Conservation (phyloP, 2,113 vertebrate genomes). For the Vidua chalybeata region DNA sequence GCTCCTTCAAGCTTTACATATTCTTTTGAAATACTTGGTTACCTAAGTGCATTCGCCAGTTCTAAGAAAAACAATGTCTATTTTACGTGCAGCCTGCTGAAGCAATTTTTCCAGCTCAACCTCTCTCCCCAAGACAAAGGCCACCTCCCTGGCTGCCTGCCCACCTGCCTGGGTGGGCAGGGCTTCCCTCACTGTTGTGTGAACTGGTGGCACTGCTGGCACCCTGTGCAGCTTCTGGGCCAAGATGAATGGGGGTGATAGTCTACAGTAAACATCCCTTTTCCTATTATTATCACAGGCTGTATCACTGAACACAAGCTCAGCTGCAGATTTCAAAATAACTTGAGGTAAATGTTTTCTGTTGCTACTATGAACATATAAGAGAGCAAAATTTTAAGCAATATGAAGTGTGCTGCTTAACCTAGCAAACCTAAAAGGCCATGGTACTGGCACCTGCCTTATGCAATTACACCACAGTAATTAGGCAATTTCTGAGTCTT, state of each 20-base stretch:
- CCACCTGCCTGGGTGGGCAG: not conserved
- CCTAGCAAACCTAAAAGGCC: not conserved
- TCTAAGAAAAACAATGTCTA: not conserved
- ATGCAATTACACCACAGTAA: not conserved
- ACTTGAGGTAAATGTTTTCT: not conserved
- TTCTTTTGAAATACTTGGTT: not conserved
- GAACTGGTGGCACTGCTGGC: not conserved
- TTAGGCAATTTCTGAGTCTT: not conserved
- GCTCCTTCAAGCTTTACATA: not conserved
- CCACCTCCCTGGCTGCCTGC: constrained; percentile 45
- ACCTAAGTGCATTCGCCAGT: not conserved
- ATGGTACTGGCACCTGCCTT: not conserved
- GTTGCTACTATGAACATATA: not conserved
- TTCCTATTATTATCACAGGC: constrained; percentile 24
- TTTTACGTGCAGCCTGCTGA: not conserved
- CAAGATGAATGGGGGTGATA: not conserved
- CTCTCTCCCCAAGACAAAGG: constrained; percentile 49
- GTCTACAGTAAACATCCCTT: constrained; percentile 26
- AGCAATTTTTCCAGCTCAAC: constrained; percentile 34
- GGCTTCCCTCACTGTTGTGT: constrained; percentile 36
- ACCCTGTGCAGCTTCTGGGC: not conserved
- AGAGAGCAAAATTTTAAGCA: not conserved
- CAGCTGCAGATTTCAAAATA: constrained; percentile 21
- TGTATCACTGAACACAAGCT: not conserved
- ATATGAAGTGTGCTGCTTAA: not conserved